These are phyloP conservation scores for Gisinianus flammeolus DNA, from an alignment of 2,888 invertebrate genomes.

Conservation along the genomic window DNA sequence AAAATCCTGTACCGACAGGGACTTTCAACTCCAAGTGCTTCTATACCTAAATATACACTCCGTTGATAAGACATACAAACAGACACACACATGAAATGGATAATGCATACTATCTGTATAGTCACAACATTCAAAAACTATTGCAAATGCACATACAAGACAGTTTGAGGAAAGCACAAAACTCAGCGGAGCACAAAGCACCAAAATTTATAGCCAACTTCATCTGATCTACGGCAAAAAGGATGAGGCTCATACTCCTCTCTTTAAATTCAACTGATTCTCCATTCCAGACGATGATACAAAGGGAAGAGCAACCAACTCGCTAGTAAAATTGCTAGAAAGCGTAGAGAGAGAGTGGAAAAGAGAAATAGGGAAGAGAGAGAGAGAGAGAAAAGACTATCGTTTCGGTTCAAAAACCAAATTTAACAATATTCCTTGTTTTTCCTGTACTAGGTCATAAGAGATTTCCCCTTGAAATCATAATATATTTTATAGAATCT, in stretches of 20 bases:
- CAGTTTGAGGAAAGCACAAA: neutral
- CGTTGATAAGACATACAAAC: neutral
- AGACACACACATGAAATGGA: neutral
- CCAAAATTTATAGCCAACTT: constrained; percentile 23
- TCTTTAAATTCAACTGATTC: constrained; percentile 18
- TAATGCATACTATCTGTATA: neutral
- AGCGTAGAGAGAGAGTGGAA: neutral
- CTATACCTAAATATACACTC: neutral
- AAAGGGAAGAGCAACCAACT: neutral
- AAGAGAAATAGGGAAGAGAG: neutral
- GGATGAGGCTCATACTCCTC: neutral
- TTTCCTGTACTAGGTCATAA: constrained; percentile 4
- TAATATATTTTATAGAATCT: neutral
- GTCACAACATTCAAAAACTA: neutral
- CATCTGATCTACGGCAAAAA: constrained; percentile 3
- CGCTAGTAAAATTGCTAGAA: neutral
- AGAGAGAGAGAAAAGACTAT: too few relatives aligned
- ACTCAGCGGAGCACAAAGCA: constrained; percentile 15
- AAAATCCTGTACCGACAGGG: constrained; percentile 23
- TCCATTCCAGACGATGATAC: neutral
- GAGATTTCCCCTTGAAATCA: neutral
- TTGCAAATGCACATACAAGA: neutral
- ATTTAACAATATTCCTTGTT: constrained; percentile 20
- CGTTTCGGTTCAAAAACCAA: constrained; percentile 26
- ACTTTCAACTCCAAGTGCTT: constrained; percentile 21